Evolutionary conservation across 2,888 invertebrate genomes (phyloP), one percentile per base, ranked within the genome.

Genomic region (Deilephila elpenor): DNA sequence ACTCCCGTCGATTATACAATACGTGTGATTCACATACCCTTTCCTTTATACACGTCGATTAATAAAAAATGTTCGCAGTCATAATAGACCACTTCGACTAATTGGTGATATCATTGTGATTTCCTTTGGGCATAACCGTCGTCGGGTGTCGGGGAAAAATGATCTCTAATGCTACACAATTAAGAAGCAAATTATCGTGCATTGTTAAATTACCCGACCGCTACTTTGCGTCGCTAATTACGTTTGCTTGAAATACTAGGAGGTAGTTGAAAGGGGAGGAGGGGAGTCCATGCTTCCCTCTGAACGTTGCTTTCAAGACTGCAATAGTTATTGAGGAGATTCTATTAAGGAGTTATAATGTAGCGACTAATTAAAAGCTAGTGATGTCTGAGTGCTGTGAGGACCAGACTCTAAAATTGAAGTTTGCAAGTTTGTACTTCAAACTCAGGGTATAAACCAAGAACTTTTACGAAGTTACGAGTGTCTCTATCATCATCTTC

Each of bases 231-330:
- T 44, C n/a, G 44, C 44, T 67, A 67, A 67, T 67, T 67, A 67
- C 51, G 51, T 67, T 67, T 37, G 62, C 62, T 37, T 67, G 67
- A 67, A 67, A 67, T 67, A 67, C 67, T 64, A 64, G 67, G 19
- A 56, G 56, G n/a, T 17, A n/a, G 56, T 56, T 5, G 56, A 19
- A 56, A 1, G 2, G 3, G 20, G 17, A 20, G 6, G 20, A 0
- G 1, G 19, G 32, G 34, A 19, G n/a, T n/a, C 19, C 3, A 34
- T 37, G 67, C 17, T 62, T 62, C 67, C 25, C 11, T 67, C 20
- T 44, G 20, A 44, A 64, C 37, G 37, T n/a, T 0, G 37, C 20
- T 64, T n/a, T 61, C 56, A 56, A 56, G 56, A 56, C 56, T 56
- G 56, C 56, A 56, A 56, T 56, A n/a, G n/a, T n/a, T 56, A 56